These are phyloP conservation scores for Brachionichthys hirsutus DNA, from an alignment of 2,113 vertebrate species.

Conservation along the genomic window DNA sequence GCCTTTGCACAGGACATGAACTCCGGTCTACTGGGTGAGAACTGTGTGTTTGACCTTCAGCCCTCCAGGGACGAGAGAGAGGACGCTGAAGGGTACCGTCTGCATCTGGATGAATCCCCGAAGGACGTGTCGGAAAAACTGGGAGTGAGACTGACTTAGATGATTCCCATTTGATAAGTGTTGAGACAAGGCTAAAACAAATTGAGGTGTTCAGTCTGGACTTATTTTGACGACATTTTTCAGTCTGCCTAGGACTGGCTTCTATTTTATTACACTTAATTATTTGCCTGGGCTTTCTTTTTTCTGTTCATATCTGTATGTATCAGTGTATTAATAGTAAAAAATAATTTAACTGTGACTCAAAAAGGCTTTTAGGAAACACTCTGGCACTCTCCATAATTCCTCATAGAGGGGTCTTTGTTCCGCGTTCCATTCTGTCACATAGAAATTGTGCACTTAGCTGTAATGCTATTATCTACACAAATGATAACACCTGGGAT, in stretches of 20 bases:
- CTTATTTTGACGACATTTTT: background rate
- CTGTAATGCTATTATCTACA: conserved; percentile 30
- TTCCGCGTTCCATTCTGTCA: conserved; percentile 10
- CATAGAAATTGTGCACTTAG: conserved; percentile 27
- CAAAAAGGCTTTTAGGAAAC: conserved; percentile 15
- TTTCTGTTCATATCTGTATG: too few relatives aligned
- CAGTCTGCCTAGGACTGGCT: background rate
- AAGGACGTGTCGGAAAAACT: too few relatives aligned
- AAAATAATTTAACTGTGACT: conserved; percentile 2
- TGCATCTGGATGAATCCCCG: too few relatives aligned
- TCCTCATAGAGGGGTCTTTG: conserved; percentile 3
- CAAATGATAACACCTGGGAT: conserved; percentile 48
- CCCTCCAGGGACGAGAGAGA: too few relatives aligned
- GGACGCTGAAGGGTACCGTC: too few relatives aligned
- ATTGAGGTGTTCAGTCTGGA: background rate
- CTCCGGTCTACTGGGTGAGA: too few relatives aligned
- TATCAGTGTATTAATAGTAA: too few relatives aligned
- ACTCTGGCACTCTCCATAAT: conserved; percentile 9
- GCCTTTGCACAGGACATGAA: too few relatives aligned
- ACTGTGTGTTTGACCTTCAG: too few relatives aligned
- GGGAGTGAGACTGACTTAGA: too few relatives aligned
- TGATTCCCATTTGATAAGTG: too few relatives aligned
- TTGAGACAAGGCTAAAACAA: too few relatives aligned
- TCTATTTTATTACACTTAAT: background rate
- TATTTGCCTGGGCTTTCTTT: background rate